Percentiles rank a stretch among this genome's conserved stretches.
Conservation (phyloP, 2,797 vertebrate genomes). For the Podargus strigoides region DNA sequence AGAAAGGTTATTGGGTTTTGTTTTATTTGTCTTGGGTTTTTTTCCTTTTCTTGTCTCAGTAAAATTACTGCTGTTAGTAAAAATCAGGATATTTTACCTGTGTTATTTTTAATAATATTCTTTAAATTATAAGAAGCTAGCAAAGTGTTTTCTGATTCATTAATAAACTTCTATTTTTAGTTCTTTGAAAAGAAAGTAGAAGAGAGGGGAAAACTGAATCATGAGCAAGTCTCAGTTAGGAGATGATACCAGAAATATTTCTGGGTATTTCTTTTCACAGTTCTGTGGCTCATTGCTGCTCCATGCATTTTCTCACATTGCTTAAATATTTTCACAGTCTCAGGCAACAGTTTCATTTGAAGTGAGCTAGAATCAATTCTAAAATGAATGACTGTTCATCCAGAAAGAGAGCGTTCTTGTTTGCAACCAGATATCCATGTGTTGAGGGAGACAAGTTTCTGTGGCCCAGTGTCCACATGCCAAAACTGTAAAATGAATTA, state of each 20-base stretch:
- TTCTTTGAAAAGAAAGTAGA: not conserved
- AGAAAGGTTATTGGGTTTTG: not conserved
- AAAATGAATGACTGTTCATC: not conserved
- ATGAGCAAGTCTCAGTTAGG: not conserved
- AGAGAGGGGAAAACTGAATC: not conserved
- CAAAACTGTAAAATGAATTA: not conserved
- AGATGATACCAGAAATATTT: not conserved
- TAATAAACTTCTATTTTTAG: not conserved
- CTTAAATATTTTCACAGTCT: not conserved
- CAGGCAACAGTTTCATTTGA: not conserved
- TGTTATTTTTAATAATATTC: not conserved
- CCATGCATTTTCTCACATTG: not conserved
- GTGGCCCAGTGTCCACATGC: not conserved
- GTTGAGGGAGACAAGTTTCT: not conserved
- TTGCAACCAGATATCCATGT: not conserved
- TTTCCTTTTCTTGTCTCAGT: not conserved
- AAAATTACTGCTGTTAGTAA: not conserved
- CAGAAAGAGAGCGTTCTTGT: not conserved
- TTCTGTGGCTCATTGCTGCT: not conserved
- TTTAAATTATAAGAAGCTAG: not conserved
- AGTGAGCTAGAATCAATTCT: not conserved
- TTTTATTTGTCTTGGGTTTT: no score
- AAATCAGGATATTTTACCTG: not conserved
- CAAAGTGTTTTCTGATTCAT: not conserved
- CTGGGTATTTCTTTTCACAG: not conserved